Base-by-base conservation (phyloP, 2,888 invertebrate genomes). In the Leptura quadrifasciata region DNA sequence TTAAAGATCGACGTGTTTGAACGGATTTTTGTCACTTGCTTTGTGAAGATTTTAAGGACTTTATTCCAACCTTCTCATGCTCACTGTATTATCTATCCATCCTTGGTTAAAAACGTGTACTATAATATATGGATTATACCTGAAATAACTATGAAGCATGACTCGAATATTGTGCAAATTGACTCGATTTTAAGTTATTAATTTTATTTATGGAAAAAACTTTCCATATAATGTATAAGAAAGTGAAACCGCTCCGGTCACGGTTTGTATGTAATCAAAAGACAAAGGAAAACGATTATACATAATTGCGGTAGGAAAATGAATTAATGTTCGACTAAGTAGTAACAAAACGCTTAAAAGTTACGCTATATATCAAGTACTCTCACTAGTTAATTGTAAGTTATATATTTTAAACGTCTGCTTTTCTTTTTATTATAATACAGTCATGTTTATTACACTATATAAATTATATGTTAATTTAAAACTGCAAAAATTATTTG, bases 171-270 rank as follows among this genome's bases (percentile, higher is more conserved):
- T 65, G 54, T 27, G 54, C 54, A 54, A 65, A 65, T 52, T 17
- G 27, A 52, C 18, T 63, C 17, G 35, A 57, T 52, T 39, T 39
- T 12, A 65, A 39, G 61, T 61, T 63, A 63, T 20, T 65, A 35
- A 69, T 12, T 58, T 69, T 69, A 69, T 58, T 68, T 39, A 58
- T 20, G 24, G 24, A 58, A 21, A 58, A n/a, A 31, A 63, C 58
- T 69, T 69, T 69, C 69, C 69, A 58, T 58, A 58, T 47, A 58
- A 58, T 54, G 35, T n/a, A 69, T 24, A 69, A 69, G 69, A 69
- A 69, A 69, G 69, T 69, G 69, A 69, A 69, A 69, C 58, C 58
- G 47, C 55, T 58, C 27, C 15, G 21, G 69, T 58, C 20, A 69
- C 58, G 57, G 58, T 58, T 69, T 39, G 55, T 58, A 39, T 47